These are phyloP conservation scores for Semicossyphus pulcher DNA, from an alignment of 2,113 vertebrate genomes.

Conservation along the genomic window DNA sequence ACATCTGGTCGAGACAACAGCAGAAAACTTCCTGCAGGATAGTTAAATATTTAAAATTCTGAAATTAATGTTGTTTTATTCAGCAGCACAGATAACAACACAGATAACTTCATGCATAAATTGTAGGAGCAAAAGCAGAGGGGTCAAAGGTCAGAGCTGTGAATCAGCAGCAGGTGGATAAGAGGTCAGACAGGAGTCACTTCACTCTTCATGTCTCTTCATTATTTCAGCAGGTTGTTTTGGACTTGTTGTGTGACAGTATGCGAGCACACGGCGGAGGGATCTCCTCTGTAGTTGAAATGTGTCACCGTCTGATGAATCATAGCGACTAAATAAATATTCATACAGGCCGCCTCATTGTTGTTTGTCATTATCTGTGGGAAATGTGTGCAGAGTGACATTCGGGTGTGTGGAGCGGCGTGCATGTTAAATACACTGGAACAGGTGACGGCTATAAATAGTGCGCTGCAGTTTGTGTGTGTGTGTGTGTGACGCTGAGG, in stretches of 20 bases:
- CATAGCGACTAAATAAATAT: slow-evolving; percentile 45
- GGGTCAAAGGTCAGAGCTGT: slow-evolving; percentile 14
- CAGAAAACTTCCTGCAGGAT: too few species aligned
- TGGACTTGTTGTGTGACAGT: background rate
- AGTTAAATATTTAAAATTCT: too few species aligned
- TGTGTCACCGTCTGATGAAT: background rate
- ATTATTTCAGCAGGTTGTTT: slow-evolving; percentile 12
- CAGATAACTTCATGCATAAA: too few species aligned
- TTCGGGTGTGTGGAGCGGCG: slow-evolving; percentile 5
- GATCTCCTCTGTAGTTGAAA: slow-evolving; percentile 1
- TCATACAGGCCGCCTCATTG: slow-evolving; percentile 21
- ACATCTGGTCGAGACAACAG: too few species aligned
- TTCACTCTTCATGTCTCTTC: background rate
- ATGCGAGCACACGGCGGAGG: background rate
- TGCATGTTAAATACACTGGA: slow-evolving; percentile 49
- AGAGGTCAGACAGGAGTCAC: background rate
- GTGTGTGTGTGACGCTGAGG: slow-evolving; percentile 2
- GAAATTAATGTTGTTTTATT: too few species aligned
- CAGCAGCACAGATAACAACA: too few species aligned
- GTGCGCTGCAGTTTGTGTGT: background rate
- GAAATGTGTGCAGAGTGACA: slow-evolving; percentile 18
- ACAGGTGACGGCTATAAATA: slow-evolving; percentile 73
- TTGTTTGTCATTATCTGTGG: slow-evolving; percentile 31
- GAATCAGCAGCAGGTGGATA: background rate
- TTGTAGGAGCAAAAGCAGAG: background rate